phyloP scores from a whole-genome alignment of 2,888 invertebrate genomes.

The Eumerus sabulonum region DNA sequence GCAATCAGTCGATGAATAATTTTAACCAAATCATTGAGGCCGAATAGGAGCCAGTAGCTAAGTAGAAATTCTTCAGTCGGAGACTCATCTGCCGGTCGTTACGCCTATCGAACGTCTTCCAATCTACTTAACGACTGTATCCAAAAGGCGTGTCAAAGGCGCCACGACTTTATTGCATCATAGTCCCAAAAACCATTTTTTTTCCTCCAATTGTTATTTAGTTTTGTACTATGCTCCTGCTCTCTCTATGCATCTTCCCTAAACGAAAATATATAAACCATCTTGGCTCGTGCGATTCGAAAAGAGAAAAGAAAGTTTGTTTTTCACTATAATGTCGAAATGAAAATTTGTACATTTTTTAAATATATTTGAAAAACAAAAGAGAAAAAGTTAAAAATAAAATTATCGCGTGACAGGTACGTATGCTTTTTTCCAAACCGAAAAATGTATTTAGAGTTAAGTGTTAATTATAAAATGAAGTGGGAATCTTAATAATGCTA shows the following conservation, averaged over 20 bases:
- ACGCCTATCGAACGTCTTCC: too few relatives aligned
- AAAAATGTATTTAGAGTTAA: conserved; percentile 40
- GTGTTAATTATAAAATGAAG: conserved; percentile 36
- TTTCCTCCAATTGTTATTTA: conserved; percentile 53
- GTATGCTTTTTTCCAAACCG: conserved; percentile 11
- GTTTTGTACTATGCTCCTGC: conserved; percentile 60
- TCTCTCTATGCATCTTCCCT: conserved; percentile 15
- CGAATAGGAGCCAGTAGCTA: conserved; percentile 20
- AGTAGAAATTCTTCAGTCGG: too few relatives aligned
- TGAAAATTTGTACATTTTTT: conserved; percentile 29
- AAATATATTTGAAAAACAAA: conserved; percentile 1
- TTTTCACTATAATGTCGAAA: conserved; percentile 1
- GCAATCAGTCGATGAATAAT: conserved; percentile 43
- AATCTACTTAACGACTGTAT: too few relatives aligned
- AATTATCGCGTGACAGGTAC: not conserved
- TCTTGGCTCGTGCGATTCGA: not conserved
- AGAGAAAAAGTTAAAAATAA: too few relatives aligned
- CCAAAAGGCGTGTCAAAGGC: not conserved
- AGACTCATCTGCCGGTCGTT: too few relatives aligned
- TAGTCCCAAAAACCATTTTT: not conserved
- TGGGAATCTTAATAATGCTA: not conserved
- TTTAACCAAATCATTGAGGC: conserved; percentile 53
- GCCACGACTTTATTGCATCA: conserved; percentile 7
- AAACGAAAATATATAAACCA: not conserved
- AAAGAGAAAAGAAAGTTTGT: too few relatives aligned